These are phyloP conservation scores for Lontra canadensis DNA, from an alignment of 2,113 vertebrate genomes.

Conservation along the genomic window DNA sequence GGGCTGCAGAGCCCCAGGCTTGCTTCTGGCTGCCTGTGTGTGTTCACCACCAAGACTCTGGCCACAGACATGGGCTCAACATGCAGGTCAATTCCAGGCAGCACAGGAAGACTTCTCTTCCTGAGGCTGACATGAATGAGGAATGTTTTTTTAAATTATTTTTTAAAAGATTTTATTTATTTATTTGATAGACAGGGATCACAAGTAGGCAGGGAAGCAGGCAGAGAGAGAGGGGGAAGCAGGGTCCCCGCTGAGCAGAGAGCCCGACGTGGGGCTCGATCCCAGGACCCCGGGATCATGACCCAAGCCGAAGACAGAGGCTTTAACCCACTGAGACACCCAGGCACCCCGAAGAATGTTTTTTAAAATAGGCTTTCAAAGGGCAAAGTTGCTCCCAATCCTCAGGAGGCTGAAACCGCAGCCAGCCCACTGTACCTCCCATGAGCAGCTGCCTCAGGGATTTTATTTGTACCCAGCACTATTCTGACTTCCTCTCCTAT, in stretches of 20 bases:
- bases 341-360: neutral
- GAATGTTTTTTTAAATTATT: neutral
- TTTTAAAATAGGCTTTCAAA: neutral
- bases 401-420: neutral
- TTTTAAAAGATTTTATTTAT: too few species aligned
- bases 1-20: neutral
- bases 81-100: neutral
- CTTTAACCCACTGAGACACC: too few species aligned
- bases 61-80: rapidly evolving
- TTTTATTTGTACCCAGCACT: neutral
- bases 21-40: neutral
- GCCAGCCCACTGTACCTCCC: neutral
- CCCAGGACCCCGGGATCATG: too few species aligned
- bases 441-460: neutral
- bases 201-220: too few species aligned
- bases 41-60: neutral
- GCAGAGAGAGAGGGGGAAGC: too few species aligned
- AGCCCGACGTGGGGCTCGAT: too few species aligned
- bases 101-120: neutral
- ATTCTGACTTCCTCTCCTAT: neutral
- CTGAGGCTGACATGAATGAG: neutral
- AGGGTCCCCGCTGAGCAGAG: too few species aligned
- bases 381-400: neutral
- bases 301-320: too few species aligned
- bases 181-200: too few species aligned